A percentile compares a stretch with the other conserved stretches of the same genome.
Evolutionary conservation across 2,888 invertebrate genomes (phyloP).

Genomic region (Nephrocerus scutellatus): DNA sequence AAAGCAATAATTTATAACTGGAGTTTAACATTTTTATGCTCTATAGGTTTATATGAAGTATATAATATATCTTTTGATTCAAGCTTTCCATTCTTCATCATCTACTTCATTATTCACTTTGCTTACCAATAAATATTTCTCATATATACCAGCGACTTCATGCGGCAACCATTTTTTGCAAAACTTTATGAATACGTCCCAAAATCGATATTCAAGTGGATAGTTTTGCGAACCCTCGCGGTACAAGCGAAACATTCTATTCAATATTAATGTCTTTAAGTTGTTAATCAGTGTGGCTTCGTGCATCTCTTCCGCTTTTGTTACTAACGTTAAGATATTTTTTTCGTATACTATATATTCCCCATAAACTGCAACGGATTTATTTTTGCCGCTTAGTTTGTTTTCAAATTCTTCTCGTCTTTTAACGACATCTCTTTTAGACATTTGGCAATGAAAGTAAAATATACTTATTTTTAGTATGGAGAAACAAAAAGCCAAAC

Average conservation of each 20-base stretch:
- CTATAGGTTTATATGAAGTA: too few species aligned
- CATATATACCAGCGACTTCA: slow-evolving; percentile 54
- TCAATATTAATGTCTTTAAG: slow-evolving; percentile 62
- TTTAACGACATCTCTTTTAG: too few species aligned
- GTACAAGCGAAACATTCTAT: slow-evolving; percentile 66
- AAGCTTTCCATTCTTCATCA: too few species aligned
- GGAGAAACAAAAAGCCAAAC: too few species aligned
- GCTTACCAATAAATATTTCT: slow-evolving; percentile 57
- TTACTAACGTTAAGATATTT: slow-evolving; percentile 33
- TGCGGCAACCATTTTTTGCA: slow-evolving; percentile 58
- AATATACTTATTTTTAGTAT: too few species aligned
- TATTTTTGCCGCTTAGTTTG: too few species aligned
- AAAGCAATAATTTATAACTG: too few species aligned
- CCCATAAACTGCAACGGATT: too few species aligned
- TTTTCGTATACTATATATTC: slow-evolving; percentile 42
- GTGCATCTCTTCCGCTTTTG: slow-evolving; percentile 54
- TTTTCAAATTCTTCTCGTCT: too few species aligned
- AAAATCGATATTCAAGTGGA: slow-evolving; percentile 65
- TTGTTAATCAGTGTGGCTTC: slow-evolving; percentile 53
- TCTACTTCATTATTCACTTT: neutral
- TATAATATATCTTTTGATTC: too few species aligned
- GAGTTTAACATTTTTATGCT: too few species aligned
- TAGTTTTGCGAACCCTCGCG: slow-evolving; percentile 62
- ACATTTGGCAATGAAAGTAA: too few species aligned
- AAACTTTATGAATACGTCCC: slow-evolving; percentile 74